Base-by-base conservation (phyloP, 2,113 vertebrate species). In the Eurystomus gularis region DNA sequence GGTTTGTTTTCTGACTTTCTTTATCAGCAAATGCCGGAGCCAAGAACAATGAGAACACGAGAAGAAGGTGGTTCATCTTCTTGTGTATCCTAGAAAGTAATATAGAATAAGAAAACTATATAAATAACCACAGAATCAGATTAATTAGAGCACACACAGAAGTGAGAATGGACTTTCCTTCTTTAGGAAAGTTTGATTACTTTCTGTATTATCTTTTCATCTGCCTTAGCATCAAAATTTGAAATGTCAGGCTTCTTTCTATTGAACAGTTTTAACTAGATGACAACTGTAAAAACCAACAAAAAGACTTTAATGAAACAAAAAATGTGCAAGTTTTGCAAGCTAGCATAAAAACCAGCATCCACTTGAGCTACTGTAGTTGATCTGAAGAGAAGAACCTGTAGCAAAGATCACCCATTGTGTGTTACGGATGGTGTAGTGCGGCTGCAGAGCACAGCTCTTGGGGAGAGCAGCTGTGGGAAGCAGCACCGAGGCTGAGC, bases 1-100 rank as follows among this genome's bases (percentile, higher is more conserved):
- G 81, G 33, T 12, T 11, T 61, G 69, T 88, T 81, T 77, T 55
- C 39, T 85, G 78, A 35, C 71, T 57, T 40, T 88, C 82, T 78
- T 54, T 54, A 2, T 82, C 70, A 64, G 86, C 80, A 54, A 91
- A 49, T 42, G 52, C 79, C 57, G 54, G 65, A 55, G 79, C 49
- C 60, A 88, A 13, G 28, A 91, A 23, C 92, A 97, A 18, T 1
- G 33, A 93, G 60, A 94, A 57, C 29, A 97, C 93, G 39, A 93
- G 76, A 86, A 93, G 37, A 48, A 89, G 33, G 35, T 60, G 77
- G 31, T 90, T 83, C 97, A 98, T 98, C 79, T 71, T 96, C 65
- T 70, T 90, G 62, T 44, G 71, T 23, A 58, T 51, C 90, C 96
- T 97, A 46, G 72, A 86, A 93, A 76, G 7, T 25, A 89, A 62